These are phyloP conservation scores for Eumeta japonica DNA, from an alignment of 1,140 invertebrate species.

Conservation along the genomic window DNA sequence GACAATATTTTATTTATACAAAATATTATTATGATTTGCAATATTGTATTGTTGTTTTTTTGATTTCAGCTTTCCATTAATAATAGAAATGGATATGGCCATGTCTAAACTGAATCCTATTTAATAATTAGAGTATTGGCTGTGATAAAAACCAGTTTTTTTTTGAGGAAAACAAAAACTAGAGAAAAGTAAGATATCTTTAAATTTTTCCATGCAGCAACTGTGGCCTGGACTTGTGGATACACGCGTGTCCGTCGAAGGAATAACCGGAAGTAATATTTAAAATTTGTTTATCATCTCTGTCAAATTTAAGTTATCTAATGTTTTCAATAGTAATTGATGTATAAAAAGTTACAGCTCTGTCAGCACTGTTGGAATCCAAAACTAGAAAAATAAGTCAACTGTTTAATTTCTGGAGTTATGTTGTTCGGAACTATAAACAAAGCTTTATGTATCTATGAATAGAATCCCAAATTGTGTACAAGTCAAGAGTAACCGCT, in stretches of 20 bases:
- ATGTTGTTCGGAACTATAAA: no score
- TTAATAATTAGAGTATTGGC: slow-evolving; percentile 38
- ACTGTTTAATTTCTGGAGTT: no score
- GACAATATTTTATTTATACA: background rate
- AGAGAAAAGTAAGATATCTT: slow-evolving; percentile 24
- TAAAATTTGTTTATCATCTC: slow-evolving; percentile 18
- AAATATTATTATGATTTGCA: slow-evolving; percentile 7
- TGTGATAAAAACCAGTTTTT: slow-evolving; percentile 33
- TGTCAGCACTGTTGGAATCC: no score
- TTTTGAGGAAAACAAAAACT: background rate
- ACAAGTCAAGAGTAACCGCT: no score
- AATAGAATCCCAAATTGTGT: no score
- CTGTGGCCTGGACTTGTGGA: slow-evolving; percentile 53
- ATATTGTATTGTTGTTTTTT: slow-evolving; percentile 29
- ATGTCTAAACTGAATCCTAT: slow-evolving; percentile 34
- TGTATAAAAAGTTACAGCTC: no score
- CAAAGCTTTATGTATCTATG: no score
- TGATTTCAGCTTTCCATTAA: slow-evolving; percentile 52
- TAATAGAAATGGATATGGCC: slow-evolving; percentile 52
- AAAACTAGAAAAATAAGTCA: no score
- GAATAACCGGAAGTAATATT: slow-evolving; percentile 52
- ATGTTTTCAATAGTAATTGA: no score
- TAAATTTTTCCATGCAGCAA: slow-evolving; percentile 54
- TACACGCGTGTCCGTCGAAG: slow-evolving; percentile 51
- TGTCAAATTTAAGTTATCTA: background rate